A percentile compares a stretch with the other conserved stretches of the same genome.
These are phyloP conservation scores for Danaus plexippus DNA, from an alignment of 1,140 invertebrate species.

Conservation along the genomic window DNA sequence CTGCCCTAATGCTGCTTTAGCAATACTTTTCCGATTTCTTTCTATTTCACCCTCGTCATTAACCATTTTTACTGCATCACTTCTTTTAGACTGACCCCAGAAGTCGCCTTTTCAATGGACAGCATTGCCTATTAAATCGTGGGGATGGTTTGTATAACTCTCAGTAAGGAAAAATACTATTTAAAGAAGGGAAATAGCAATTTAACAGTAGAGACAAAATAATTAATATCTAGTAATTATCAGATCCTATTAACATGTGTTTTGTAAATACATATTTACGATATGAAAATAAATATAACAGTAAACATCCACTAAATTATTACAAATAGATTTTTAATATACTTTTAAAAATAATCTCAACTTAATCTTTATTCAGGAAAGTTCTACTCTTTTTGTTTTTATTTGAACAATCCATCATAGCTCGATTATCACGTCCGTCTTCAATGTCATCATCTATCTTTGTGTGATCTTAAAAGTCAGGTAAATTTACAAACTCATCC, in stretches of 20 bases:
- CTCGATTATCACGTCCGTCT: slow-evolving; percentile 4
- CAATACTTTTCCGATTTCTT: slow-evolving; percentile 40
- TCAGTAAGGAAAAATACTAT: slow-evolving; percentile 27
- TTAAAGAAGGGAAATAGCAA: slow-evolving; percentile 31
- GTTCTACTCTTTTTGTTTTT: too few species aligned
- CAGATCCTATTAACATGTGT: too few species aligned
- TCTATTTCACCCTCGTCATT: slow-evolving; percentile 36
- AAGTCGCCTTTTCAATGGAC: slow-evolving; percentile 36
- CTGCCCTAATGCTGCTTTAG: slow-evolving; percentile 26
- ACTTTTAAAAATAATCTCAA: too few species aligned
- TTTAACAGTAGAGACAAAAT: slow-evolving; percentile 19
- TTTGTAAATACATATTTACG: not conserved
- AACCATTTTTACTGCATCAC: slow-evolving; percentile 40
- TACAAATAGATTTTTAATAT: too few species aligned
- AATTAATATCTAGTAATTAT: too few species aligned
- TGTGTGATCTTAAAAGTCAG: slow-evolving; percentile 4
- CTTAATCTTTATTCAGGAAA: too few species aligned
- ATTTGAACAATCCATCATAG: slow-evolving; percentile 9
- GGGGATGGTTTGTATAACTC: slow-evolving; percentile 32
- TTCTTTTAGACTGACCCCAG: slow-evolving; percentile 38
- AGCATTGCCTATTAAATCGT: slow-evolving; percentile 33
- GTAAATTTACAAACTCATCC: slow-evolving; percentile 7
- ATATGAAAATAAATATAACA: not conserved
- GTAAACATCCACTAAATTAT: not conserved
- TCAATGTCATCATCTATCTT: slow-evolving; percentile 11